These are phyloP conservation scores for Amphipyra berbera DNA, from an alignment of 2,888 invertebrate species.

Conservation along the genomic window DNA sequence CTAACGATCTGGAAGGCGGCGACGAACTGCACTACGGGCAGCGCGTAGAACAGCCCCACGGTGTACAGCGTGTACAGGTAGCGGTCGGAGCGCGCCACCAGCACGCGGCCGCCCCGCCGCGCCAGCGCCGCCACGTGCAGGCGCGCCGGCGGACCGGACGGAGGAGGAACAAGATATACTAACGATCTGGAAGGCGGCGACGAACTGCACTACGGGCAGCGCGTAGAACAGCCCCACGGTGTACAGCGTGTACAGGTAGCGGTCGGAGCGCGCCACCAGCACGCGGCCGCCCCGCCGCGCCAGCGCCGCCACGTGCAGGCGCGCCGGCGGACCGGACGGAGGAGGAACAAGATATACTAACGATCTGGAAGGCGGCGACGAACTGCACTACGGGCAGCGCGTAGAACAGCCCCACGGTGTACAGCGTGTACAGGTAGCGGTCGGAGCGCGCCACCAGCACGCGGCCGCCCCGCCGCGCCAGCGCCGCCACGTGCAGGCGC, in stretches of 20 bases:
- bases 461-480: slow-evolving; percentile 77
- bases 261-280: slow-evolving; percentile 87
- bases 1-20: slow-evolving; percentile 93
- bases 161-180: too few relatives aligned
- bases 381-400: slow-evolving; percentile 96
- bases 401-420: slow-evolving; percentile 96
- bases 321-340: slow-evolving; percentile 84
- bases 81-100: slow-evolving; percentile 87
- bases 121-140: slow-evolving; percentile 83
- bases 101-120: slow-evolving; percentile 77
- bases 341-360: too few relatives aligned
- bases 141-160: slow-evolving; percentile 78
- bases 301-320: slow-evolving; percentile 81
- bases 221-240: slow-evolving; percentile 96
- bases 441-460: slow-evolving; percentile 86
- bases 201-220: slow-evolving; percentile 96
- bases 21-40: slow-evolving; percentile 96
- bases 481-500: slow-evolving; percentile 79
- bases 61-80: slow-evolving; percentile 92
- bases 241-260: slow-evolving; percentile 90
- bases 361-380: slow-evolving; percentile 94
- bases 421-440: slow-evolving; percentile 90
- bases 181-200: slow-evolving; percentile 94
- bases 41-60: slow-evolving; percentile 95
- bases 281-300: slow-evolving; percentile 80